Conservation (phyloP, 1,140 invertebrate genomes). For the Dreissena polymorpha region DNA sequence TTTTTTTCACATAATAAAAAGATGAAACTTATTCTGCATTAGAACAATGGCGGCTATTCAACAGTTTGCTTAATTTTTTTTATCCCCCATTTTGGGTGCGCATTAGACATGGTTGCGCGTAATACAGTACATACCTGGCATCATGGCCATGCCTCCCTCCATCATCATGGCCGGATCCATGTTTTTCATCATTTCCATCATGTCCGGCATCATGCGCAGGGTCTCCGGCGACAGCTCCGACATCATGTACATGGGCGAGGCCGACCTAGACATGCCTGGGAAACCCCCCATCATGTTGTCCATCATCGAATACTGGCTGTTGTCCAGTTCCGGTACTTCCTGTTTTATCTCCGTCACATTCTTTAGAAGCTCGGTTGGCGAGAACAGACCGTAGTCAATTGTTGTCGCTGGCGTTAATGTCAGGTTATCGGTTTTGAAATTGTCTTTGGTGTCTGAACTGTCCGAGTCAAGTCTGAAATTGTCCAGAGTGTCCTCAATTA, state of each 20-base stretch:
- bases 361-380: slow-evolving; percentile 16
- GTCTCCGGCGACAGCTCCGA: slow-evolving; percentile 43
- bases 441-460: slow-evolving; percentile 5
- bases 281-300: slow-evolving; percentile 20
- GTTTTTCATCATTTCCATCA: slow-evolving; percentile 45
- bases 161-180: slow-evolving; percentile 50
- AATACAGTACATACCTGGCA: slow-evolving; percentile 21
- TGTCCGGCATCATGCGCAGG: slow-evolving; percentile 44
- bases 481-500: slow-evolving; percentile 45
- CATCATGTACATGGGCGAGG: slow-evolving; percentile 38
- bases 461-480: slow-evolving; percentile 32
- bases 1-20: too few relatives aligned
- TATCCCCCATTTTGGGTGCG: too few relatives aligned
- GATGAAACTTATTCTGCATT: too few relatives aligned
- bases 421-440: slow-evolving; percentile 4
- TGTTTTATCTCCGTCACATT: slow-evolving; percentile 18
- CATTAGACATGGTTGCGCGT: too few relatives aligned
- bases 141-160: slow-evolving; percentile 17
- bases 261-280: slow-evolving; percentile 25
- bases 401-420: neutral
- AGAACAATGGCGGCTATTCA: too few relatives aligned
- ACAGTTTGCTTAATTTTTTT: too few relatives aligned
- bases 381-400: neutral
- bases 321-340: slow-evolving; percentile 36
- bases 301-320: slow-evolving; percentile 28